Evolutionary conservation across 1,140 invertebrate genomes (phyloP).

Genomic region (Drosophila orena): DNA sequence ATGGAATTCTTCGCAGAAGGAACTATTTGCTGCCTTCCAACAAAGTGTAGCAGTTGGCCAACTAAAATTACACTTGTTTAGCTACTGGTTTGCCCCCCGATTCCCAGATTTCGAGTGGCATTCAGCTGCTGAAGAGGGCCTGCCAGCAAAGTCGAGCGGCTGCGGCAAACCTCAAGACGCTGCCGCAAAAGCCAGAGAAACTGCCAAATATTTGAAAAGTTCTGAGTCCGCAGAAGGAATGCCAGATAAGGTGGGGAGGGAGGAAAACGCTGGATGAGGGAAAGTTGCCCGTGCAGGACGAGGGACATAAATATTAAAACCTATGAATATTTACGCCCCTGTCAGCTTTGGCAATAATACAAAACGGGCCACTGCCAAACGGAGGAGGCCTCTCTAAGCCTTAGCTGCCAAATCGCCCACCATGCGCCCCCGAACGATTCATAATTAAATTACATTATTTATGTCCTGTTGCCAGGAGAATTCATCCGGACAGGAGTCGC

Average conservation of each 20-base stretch:
- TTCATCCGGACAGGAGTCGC: slow-evolving; percentile 44
- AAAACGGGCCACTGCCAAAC: slow-evolving; percentile 20
- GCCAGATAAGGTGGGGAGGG: slow-evolving; percentile 50
- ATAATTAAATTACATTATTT: slow-evolving; percentile 83
- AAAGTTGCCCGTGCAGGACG: slow-evolving; percentile 47
- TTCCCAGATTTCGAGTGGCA: background rate
- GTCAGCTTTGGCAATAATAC: slow-evolving; percentile 58
- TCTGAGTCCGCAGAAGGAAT: slow-evolving; percentile 45
- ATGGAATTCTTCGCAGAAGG: slow-evolving; percentile 43
- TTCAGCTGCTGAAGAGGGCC: slow-evolving; percentile 7
- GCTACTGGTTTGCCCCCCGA: background rate
- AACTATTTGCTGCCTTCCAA: slow-evolving; percentile 28
- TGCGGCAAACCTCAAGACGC: slow-evolving; percentile 71
- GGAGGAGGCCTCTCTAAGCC: slow-evolving; percentile 15
- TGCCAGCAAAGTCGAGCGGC: slow-evolving; percentile 35
- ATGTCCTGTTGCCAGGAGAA: slow-evolving; percentile 56
- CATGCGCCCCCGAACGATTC: slow-evolving; percentile 44
- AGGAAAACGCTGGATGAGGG: slow-evolving; percentile 28
- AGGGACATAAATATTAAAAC: slow-evolving; percentile 59
- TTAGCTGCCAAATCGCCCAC: slow-evolving; percentile 33
- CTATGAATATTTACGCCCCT: slow-evolving; percentile 70
- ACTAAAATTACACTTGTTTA: slow-evolving; percentile 40
- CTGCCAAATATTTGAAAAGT: slow-evolving; percentile 81
- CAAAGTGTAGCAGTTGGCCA: slow-evolving; percentile 19
- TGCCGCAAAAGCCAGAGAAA: slow-evolving; percentile 58